Conservation (phyloP, 2,888 invertebrate genomes). For the Girardia tigrina region DNA sequence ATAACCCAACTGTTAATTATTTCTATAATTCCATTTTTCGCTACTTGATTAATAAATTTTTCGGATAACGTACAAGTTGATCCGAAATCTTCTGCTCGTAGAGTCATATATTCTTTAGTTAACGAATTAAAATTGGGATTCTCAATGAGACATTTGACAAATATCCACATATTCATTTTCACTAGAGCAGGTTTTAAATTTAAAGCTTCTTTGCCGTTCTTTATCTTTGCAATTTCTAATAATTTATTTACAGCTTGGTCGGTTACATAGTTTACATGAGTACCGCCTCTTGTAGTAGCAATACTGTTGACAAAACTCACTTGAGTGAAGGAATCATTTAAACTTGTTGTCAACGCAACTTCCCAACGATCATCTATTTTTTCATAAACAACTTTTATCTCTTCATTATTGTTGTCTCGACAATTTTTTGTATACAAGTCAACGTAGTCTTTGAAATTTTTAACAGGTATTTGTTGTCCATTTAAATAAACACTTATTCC, state of each 20-base stretch:
- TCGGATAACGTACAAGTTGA: slow-evolving; percentile 75
- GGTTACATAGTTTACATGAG: slow-evolving; percentile 83
- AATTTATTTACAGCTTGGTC: slow-evolving; percentile 78
- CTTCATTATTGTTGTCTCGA: slow-evolving; percentile 67
- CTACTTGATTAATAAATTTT: slow-evolving; percentile 62
- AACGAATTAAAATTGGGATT: slow-evolving; percentile 99
- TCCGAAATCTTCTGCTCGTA: slow-evolving; percentile 81
- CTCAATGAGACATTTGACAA: slow-evolving; percentile 87
- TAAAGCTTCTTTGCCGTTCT: slow-evolving; percentile 69
- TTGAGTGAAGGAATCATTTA: slow-evolving; percentile 59
- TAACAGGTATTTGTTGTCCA: slow-evolving; percentile 68
- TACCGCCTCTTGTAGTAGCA: slow-evolving; percentile 91
- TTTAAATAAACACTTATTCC: slow-evolving; percentile 83
- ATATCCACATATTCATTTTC: slow-evolving; percentile 90
- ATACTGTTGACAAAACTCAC: slow-evolving; percentile 98
- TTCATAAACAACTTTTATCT: slow-evolving; percentile 74
- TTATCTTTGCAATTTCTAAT: slow-evolving; percentile 66
- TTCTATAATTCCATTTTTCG: no score
- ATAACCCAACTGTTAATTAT: no score
- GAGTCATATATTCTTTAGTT: slow-evolving; percentile 97
- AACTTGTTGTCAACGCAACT: slow-evolving; percentile 63
- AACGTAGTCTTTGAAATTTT: slow-evolving; percentile 84
- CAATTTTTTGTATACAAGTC: slow-evolving; percentile 68
- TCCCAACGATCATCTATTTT: slow-evolving; percentile 96
- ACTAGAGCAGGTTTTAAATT: slow-evolving; percentile 80